Percentiles rank a stretch among this genome's conserved stretches.
phyloP scores from a whole-genome alignment of 2,888 invertebrate species.

The Nemapogon koenigi region DNA sequence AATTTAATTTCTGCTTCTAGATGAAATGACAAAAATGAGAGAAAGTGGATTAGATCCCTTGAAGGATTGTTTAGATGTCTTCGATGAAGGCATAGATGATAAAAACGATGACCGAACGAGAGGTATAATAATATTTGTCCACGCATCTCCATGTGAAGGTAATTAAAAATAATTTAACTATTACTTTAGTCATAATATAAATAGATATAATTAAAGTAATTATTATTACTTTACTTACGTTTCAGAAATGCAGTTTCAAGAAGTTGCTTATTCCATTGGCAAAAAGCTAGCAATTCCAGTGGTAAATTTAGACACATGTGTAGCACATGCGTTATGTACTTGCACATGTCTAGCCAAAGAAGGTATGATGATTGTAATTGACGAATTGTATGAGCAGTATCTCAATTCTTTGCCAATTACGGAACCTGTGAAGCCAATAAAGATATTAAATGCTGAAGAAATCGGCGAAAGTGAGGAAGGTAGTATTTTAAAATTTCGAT shows the following conservation, averaged over 20 bases:
- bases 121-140: slow-evolving; percentile 44
- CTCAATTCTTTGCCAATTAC: too few relatives aligned
- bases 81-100: slow-evolving; percentile 21
- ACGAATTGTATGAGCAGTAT: slow-evolving; percentile 33
- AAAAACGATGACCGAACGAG: slow-evolving; percentile 25
- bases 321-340: slow-evolving; percentile 46
- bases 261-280: slow-evolving; percentile 46
- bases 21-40: slow-evolving; percentile 34
- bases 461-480: too few relatives aligned
- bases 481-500: too few relatives aligned
- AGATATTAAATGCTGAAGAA: too few relatives aligned
- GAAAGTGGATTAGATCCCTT: slow-evolving; percentile 37
- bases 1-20: too few relatives aligned
- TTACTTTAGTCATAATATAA: not conserved
- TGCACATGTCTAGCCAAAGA: slow-evolving; percentile 29
- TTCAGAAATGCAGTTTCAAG: slow-evolving; percentile 42
- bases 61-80: slow-evolving; percentile 28
- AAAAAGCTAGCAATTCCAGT: slow-evolving; percentile 46
- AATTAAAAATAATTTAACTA: slow-evolving; percentile 6
- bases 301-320: slow-evolving; percentile 54
- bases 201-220: not conserved
- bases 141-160: slow-evolving; percentile 54
- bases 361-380: slow-evolving; percentile 27
- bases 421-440: too few relatives aligned
- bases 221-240: not conserved